Conservation (phyloP, 2,888 invertebrate species). For the Cremastinae sp. region DNA sequence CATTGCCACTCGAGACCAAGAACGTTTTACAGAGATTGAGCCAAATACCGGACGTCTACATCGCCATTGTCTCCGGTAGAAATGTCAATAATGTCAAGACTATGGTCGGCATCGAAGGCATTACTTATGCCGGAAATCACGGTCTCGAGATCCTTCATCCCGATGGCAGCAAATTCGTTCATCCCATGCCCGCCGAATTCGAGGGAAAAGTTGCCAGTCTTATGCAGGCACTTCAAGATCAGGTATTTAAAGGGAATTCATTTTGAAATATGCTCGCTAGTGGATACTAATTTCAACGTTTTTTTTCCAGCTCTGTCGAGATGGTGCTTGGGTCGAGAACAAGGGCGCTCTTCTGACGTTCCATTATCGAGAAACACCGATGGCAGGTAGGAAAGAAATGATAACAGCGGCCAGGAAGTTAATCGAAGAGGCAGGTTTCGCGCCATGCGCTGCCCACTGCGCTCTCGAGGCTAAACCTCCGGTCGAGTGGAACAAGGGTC, state of each 20-base stretch:
- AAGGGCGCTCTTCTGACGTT: slow-evolving; percentile 93
- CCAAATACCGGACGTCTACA: slow-evolving; percentile 92
- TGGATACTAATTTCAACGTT: no score
- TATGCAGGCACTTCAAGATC: slow-evolving; percentile 90
- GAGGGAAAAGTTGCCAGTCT: slow-evolving; percentile 90
- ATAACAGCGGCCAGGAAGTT: slow-evolving; percentile 87
- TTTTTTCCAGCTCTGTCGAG: slow-evolving; percentile 85
- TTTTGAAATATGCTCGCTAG: no score
- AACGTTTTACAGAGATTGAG: slow-evolving; percentile 90
- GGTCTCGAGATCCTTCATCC: slow-evolving; percentile 94
- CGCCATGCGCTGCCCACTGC: slow-evolving; percentile 90
- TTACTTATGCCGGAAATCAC: slow-evolving; percentile 95
- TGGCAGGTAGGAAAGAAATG: slow-evolving; percentile 85
- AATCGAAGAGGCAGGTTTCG: slow-evolving; percentile 90
- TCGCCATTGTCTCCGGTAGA: slow-evolving; percentile 92
- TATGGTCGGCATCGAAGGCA: slow-evolving; percentile 95
- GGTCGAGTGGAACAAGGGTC: slow-evolving; percentile 94
- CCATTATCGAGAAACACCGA: slow-evolving; percentile 92
- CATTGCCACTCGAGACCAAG: slow-evolving; percentile 91
- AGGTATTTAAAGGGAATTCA: no score
- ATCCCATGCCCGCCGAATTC: slow-evolving; percentile 93
- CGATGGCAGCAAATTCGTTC: slow-evolving; percentile 94
- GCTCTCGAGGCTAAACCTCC: slow-evolving; percentile 95
- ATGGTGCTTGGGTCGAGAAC: slow-evolving; percentile 96
- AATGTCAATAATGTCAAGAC: slow-evolving; percentile 93